These are phyloP conservation scores for Phyllopteryx taeniolatus DNA, from an alignment of 2,113 vertebrate genomes.

Conservation along the genomic window DNA sequence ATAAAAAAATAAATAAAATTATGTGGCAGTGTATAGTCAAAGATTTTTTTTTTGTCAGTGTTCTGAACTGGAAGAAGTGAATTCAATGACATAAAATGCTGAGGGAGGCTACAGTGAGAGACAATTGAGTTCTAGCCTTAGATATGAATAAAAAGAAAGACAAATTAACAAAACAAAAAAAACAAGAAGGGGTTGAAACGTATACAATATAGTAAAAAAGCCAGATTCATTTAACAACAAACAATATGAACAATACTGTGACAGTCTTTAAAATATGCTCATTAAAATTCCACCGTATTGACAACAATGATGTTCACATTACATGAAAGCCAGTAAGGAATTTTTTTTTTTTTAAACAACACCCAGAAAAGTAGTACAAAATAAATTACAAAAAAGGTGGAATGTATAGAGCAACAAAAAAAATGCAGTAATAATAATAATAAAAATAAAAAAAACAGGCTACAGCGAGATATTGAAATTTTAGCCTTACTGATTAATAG, in stretches of 20 bases:
- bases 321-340: slow-evolving; percentile 54
- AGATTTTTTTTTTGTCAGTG: slow-evolving; percentile 29
- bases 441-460: not conserved
- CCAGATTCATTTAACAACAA: slow-evolving; percentile 58
- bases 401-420: not conserved
- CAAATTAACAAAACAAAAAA: slow-evolving; percentile 73
- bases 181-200: slow-evolving; percentile 62
- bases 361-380: not conserved
- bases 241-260: slow-evolving; percentile 75
- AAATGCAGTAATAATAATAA: too few species aligned
- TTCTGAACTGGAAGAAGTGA: slow-evolving; percentile 42
- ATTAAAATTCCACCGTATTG: slow-evolving; percentile 70
- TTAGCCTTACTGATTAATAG: not conserved
- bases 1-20: slow-evolving; percentile 25
- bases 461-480: not conserved
- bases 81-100: slow-evolving; percentile 40
- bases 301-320: slow-evolving; percentile 68
- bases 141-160: slow-evolving; percentile 67
- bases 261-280: slow-evolving; percentile 72
- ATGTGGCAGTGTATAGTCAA: slow-evolving; percentile 37
- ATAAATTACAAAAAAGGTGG: not conserved
- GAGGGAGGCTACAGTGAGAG: slow-evolving; percentile 60
- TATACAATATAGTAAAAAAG: slow-evolving; percentile 68
- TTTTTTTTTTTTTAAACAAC: not conserved
- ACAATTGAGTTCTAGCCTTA: slow-evolving; percentile 70